These are phyloP conservation scores for Eidolon helvum DNA, from an alignment of 2,113 vertebrate genomes.

Conservation along the genomic window DNA sequence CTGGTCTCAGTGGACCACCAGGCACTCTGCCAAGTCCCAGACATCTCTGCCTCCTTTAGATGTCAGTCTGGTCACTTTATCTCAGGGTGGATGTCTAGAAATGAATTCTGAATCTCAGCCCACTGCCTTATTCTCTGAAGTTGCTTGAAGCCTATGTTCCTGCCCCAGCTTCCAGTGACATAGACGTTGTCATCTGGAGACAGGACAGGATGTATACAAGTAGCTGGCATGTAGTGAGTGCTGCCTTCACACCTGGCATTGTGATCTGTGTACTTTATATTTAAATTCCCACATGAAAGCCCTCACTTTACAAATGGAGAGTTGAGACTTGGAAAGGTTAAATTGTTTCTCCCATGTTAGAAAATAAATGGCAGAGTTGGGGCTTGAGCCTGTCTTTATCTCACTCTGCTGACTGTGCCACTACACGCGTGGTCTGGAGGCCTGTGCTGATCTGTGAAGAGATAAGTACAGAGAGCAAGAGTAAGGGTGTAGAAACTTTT, in stretches of 20 bases:
- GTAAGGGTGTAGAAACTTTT: background rate
- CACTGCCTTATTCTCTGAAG: background rate
- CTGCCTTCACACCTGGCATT: background rate
- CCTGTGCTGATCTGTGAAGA: background rate
- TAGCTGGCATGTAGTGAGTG: background rate
- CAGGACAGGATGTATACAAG: background rate
- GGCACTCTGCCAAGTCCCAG: background rate
- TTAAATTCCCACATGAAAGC: background rate
- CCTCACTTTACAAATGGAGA: background rate
- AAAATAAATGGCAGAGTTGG: background rate
- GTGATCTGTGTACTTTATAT: background rate
- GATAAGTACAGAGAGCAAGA: background rate
- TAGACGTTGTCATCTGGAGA: background rate
- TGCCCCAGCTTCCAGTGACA: too few species aligned
- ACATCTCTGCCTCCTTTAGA: background rate
- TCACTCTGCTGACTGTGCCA: background rate
- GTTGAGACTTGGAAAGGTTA: background rate
- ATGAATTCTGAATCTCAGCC: background rate
- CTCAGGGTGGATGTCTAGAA: background rate
- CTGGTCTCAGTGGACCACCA: background rate
- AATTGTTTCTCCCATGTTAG: background rate
- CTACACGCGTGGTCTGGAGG: background rate
- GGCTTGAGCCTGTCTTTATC: background rate
- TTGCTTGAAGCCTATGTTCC: background rate
- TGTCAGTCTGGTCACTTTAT: background rate